A percentile compares a stretch with the other conserved stretches of the same genome.
Evolutionary conservation across 2,113 vertebrate genomes (phyloP).

Genomic region (Ploceus nigricollis): DNA sequence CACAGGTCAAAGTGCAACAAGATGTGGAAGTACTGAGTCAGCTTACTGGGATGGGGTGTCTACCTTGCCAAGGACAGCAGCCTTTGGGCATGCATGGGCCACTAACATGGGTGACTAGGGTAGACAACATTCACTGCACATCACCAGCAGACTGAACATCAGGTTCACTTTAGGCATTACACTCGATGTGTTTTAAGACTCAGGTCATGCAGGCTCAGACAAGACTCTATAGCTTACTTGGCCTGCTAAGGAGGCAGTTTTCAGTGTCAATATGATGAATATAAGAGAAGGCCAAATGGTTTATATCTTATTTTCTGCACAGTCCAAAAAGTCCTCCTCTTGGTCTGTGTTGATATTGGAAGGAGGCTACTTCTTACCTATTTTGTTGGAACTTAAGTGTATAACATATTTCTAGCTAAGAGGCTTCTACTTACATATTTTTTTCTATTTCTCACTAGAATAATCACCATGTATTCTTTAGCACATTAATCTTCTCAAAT

Average conservation of each 20-base stretch:
- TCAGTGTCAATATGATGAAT: neutral
- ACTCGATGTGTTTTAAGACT: neutral
- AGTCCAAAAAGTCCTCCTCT: neutral
- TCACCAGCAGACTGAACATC: neutral
- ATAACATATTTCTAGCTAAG: neutral
- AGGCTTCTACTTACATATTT: neutral
- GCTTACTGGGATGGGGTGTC: neutral
- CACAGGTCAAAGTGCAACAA: neutral
- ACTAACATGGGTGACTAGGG: fast-evolving
- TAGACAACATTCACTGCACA: neutral
- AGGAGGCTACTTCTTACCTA: neutral
- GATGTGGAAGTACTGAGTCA: neutral
- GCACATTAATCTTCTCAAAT: neutral
- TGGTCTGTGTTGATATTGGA: neutral
- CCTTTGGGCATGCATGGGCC: fast-evolving
- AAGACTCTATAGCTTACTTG: neutral
- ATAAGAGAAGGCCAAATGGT: neutral
- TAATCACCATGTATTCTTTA: neutral
- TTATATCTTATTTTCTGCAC: neutral
- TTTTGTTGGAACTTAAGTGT: neutral
- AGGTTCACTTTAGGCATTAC: neutral
- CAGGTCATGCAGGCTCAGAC: neutral
- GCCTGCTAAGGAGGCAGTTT: neutral
- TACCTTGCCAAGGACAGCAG: neutral
- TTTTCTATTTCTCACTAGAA: neutral